Evolutionary conservation across 2,888 invertebrate genomes (phyloP).

Genomic region (Hydrotaea cyrtoneurina): DNA sequence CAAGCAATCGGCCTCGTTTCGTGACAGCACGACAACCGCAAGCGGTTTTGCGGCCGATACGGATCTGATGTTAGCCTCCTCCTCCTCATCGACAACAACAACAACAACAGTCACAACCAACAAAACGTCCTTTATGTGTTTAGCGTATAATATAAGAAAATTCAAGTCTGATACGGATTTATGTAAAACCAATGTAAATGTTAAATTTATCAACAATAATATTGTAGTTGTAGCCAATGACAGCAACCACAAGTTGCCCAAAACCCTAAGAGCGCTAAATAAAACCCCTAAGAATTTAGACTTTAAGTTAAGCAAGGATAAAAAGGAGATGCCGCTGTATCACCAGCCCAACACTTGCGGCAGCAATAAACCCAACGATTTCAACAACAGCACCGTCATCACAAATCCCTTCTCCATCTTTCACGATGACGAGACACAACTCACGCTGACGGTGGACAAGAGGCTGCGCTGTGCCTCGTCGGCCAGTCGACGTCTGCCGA

Average conservation of each 20-base stretch:
- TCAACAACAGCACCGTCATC: slow-evolving; percentile 78
- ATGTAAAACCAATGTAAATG: slow-evolving; percentile 75
- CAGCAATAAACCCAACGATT: slow-evolving; percentile 56
- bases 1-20: slow-evolving; percentile 77
- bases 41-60: slow-evolving; percentile 55
- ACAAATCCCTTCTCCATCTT: slow-evolving; percentile 80
- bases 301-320: slow-evolving; percentile 44
- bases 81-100: too few relatives aligned
- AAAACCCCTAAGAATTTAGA: slow-evolving; percentile 54
- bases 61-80: too few relatives aligned
- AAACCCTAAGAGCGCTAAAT: background rate
- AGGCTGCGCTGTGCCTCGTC: slow-evolving; percentile 72
- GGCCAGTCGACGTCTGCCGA: slow-evolving; percentile 43
- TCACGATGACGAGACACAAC: slow-evolving; percentile 73
- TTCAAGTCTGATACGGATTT: slow-evolving; percentile 77
- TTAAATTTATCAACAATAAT: slow-evolving; percentile 77
- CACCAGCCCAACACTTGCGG: slow-evolving; percentile 13
- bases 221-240: slow-evolving; percentile 63
- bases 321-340: slow-evolving; percentile 37
- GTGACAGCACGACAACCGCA: slow-evolving; percentile 70
- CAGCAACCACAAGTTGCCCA: background rate
- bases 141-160: slow-evolving; percentile 67
- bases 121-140: slow-evolving; percentile 53
- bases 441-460: slow-evolving; percentile 74
- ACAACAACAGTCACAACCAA: background rate